These are phyloP conservation scores for Diarsia mendica DNA, from an alignment of 2,888 invertebrate genomes.

Conservation along the genomic window DNA sequence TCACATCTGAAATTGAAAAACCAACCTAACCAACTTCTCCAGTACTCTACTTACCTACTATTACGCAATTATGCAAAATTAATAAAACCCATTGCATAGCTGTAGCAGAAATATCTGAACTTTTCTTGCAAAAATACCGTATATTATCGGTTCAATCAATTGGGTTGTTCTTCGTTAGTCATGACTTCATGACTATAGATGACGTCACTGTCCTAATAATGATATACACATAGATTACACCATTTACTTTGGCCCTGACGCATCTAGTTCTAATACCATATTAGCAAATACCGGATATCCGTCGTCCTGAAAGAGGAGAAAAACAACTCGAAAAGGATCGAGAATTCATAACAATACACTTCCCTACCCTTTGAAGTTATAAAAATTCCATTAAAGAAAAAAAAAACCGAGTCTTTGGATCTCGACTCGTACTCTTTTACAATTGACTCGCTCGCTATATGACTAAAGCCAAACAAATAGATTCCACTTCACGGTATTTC, in stretches of 20 bases:
- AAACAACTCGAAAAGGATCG: neutral
- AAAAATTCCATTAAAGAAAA: neutral
- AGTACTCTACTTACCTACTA: no score
- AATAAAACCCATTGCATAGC: neutral
- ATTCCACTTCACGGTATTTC: neutral
- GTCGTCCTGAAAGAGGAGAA: neutral
- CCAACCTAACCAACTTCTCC: no score
- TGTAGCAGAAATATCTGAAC: neutral
- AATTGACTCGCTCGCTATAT: neutral
- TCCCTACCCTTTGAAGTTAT: no score
- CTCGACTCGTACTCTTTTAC: neutral
- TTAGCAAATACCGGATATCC: neutral
- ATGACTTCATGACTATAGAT: neutral
- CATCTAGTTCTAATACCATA: conserved; percentile 1
- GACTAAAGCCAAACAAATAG: neutral
- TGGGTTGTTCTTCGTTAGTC: neutral
- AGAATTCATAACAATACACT: neutral
- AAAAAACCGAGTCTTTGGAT: neutral
- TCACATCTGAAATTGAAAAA: neutral
- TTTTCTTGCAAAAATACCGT: neutral
- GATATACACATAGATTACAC: neutral
- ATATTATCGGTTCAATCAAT: neutral
- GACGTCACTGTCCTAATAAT: neutral
- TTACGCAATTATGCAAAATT: neutral
- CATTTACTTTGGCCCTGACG: conserved; percentile 7